Evolutionary conservation across 2,888 invertebrate species (phyloP), one percentile per base, ranked within the genome.

Genomic region (Latheticus oryzae): DNA sequence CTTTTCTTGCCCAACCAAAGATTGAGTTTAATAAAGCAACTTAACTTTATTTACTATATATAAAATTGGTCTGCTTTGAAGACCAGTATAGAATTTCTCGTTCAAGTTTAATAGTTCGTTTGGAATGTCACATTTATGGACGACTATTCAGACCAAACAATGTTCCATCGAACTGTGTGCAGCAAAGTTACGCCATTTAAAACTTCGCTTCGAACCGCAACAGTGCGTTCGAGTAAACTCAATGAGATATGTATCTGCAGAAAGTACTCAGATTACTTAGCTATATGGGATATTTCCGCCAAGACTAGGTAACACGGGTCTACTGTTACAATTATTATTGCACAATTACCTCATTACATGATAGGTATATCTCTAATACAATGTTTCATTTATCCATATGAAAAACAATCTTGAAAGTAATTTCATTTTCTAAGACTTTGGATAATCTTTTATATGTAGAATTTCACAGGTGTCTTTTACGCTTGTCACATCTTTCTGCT

Each of bases 81-180:
- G 23, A 21, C 38, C 7, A n/a, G 13, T 23, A 7, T 23, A 33
- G 21, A 33, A 47, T 33, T 35, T 48, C 48, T 33, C 48, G 24
- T 47, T 37, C 24, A 12, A 48, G 48, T 54, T 54, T 58, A 35
- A 53, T 58, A 54, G 48, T 58, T 53, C 33, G 33, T 19, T 35
- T 5, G 33, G 53, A 58, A 58, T 40, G 58, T 47, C 47, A 58
- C 58, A 58, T 58, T 58, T 58, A 53, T 38, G 37, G 55, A 45
- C 45, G 42, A 40, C 50, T 15, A 57, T 57, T 57, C 57, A 51
- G 28, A 23, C 26, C 51, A 35, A 58, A 58, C 58, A 58, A 51
- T 58, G 38, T 58, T 52, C 51, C 12, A 45, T 58, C 45, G 57
- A 50, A 57, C 24, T 57, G 40, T 52, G 50, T 52, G n/a, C n/a